These are phyloP conservation scores for Pinna nobilis DNA, from an alignment of 1,140 invertebrate genomes.

Conservation along the genomic window DNA sequence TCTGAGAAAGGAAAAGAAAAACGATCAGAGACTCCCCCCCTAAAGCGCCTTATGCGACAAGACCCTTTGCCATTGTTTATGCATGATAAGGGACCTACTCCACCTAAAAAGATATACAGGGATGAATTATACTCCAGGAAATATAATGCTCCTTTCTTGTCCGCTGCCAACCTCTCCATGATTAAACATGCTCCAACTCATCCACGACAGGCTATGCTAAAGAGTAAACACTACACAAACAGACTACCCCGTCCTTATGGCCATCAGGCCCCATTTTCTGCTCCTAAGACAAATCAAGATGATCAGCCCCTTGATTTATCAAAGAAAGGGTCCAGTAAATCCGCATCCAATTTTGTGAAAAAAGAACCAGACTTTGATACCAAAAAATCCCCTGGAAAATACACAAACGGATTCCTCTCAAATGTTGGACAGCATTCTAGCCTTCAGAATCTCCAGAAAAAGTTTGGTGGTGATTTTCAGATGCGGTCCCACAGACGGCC, in stretches of 20 bases:
- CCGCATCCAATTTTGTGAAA: slow-evolving; percentile 4
- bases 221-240: slow-evolving; percentile 38
- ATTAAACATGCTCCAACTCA: slow-evolving; percentile 44
- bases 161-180: slow-evolving; percentile 14
- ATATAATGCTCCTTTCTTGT: slow-evolving; percentile 17
- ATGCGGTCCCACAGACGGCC: slow-evolving; percentile 50
- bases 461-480: slow-evolving; percentile 66
- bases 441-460: slow-evolving; percentile 67
- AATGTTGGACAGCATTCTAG: slow-evolving; percentile 44
- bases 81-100: slow-evolving; percentile 25
- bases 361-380: slow-evolving; percentile 1
- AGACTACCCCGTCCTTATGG: slow-evolving; percentile 23
- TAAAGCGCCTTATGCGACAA: slow-evolving; percentile 54
- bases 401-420: slow-evolving; percentile 33
- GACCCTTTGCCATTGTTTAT: slow-evolving; percentile 41
- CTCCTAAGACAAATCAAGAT: slow-evolving; percentile 16
- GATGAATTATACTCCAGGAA: slow-evolving; percentile 34
- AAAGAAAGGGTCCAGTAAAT: slow-evolving; percentile 47
- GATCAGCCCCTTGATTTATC: slow-evolving; percentile 68
- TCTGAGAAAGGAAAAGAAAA: slow-evolving; percentile 17
- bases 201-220: slow-evolving; percentile 39
- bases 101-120: slow-evolving; percentile 42
- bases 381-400: slow-evolving; percentile 31
- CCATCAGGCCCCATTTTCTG: not conserved
- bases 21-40: slow-evolving; percentile 52